Conservation (phyloP, 2,888 invertebrate genomes). For the Listrodromus nycthemerus region DNA sequence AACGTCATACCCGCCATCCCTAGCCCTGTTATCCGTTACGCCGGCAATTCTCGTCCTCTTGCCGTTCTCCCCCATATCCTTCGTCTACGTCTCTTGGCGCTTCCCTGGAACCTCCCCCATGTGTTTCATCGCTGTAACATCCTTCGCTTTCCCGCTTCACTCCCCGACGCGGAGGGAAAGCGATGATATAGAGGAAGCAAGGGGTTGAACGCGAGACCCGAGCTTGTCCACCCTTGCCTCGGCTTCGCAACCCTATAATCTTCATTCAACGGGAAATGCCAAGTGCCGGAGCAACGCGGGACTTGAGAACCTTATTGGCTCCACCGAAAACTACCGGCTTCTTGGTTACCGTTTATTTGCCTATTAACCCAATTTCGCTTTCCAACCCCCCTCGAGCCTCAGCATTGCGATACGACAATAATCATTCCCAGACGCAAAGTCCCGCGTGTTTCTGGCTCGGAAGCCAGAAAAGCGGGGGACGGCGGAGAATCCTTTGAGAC, state of each 20-base stretch:
- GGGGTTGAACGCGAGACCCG: conserved; percentile 16
- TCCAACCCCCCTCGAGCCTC: not conserved
- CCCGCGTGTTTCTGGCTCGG: not conserved
- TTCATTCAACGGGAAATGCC: conserved; percentile 60
- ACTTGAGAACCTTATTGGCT: conserved; percentile 1
- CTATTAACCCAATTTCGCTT: conserved; percentile 60
- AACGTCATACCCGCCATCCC: conserved; percentile 53
- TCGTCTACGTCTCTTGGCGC: conserved; percentile 11
- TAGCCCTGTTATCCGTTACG: conserved; percentile 12
- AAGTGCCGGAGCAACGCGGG: conserved; percentile 36
- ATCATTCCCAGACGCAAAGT: not conserved
- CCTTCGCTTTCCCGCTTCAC: not conserved
- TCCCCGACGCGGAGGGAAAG: conserved; percentile 2
- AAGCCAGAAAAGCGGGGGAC: not conserved
- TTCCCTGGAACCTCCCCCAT: conserved; percentile 29
- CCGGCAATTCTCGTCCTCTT: conserved; percentile 41
- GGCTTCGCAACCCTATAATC: conserved; percentile 57
- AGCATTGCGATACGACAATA: not conserved
- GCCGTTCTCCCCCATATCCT: conserved; percentile 6
- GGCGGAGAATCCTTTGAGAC: not conserved
- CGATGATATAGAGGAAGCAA: not conserved
- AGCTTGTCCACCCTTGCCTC: conserved; percentile 18
- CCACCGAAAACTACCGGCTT: not conserved
- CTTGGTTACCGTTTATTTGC: conserved; percentile 54
- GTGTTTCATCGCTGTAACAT: conserved; percentile 30